Conservation (phyloP, 2,113 vertebrate species). For the Falco punctatus region DNA sequence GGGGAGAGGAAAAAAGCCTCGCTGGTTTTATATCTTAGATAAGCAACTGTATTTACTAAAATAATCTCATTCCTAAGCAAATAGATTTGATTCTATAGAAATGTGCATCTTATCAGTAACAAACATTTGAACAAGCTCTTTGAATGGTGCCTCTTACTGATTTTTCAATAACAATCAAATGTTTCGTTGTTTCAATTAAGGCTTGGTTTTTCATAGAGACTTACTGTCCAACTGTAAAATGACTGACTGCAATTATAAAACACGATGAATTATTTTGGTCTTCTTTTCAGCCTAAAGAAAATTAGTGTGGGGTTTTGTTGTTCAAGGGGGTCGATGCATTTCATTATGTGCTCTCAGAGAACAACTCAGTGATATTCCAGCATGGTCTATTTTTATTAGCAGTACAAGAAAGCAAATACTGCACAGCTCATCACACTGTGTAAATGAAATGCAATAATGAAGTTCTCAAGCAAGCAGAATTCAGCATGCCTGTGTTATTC, state of each 20-base stretch:
- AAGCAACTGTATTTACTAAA: conserved; percentile 35
- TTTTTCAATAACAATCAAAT: conserved; percentile 32
- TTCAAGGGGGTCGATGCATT: background rate
- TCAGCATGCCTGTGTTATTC: background rate
- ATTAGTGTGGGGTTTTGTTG: background rate
- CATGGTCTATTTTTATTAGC: conserved; percentile 36
- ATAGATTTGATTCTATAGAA: conserved; percentile 38
- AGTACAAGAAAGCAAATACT: conserved; percentile 11
- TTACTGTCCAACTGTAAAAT: conserved; percentile 15
- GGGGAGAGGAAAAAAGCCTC: background rate
- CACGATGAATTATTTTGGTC: conserved; percentile 5
- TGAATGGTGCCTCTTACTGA: background rate
- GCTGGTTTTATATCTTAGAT: conserved; percentile 3
- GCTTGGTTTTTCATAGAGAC: conserved; percentile 12
- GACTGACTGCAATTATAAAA: conserved; percentile 26
- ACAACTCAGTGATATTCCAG: background rate
- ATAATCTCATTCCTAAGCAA: conserved; percentile 34
- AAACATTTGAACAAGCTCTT: conserved; percentile 6
- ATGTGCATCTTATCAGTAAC: conserved; percentile 15
- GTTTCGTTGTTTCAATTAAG: conserved; percentile 36
- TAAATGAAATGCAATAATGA: conserved; percentile 44
- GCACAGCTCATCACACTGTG: conserved; percentile 30
- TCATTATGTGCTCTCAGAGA: background rate
- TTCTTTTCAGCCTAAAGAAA: conserved; percentile 28
- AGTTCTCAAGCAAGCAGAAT: conserved; percentile 23